Evolutionary conservation across 2,888 invertebrate species (phyloP), one percentile per base, ranked within the genome.

Genomic region (Drosophila emarginata): DNA sequence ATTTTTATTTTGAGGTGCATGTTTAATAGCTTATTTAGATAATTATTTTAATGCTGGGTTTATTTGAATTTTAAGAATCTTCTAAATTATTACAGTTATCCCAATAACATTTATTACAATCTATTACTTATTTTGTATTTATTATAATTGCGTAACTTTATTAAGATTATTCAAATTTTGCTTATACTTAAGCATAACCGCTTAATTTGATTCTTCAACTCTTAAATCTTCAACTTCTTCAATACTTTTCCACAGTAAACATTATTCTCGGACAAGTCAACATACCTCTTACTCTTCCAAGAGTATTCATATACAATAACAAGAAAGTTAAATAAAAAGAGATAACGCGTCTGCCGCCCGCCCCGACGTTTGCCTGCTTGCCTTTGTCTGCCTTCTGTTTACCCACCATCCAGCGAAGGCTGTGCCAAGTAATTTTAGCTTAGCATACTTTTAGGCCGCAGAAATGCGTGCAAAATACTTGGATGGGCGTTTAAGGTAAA

Each of bases 391-490:
- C 21, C 45, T 18, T 36, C 40, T 32, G 21, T 23, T 23, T 32
- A 9, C 51, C 36, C 6, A 11, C 57, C 54, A 26, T 2, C 15
- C n/a, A 52, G 9, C 56, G 37, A 14, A 18, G n/a, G 23, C 32
- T 60, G 37, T 40, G 64, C 26, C 69, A 74, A 72, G 72, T 73
- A 67, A 71, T 80, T 78, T 70, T 64, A 57, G 78, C 85, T 72
- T 61, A 67, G 71, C 72, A 74, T 74, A 69, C 77, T 76, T 79
- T 76, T 60, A 72, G 80, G 84, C 81, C 77, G 61, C 81, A 77
- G 75, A 72, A 80, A 62, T 72, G 78, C 71, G 76, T 78, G 77
- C 68, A 86, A 54, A 83, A 76, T 75, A 78, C 79, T 68, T 70
- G 61, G 64, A 67, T 36, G 59, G 58, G 64, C 66, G 65, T 75